phyloP scores from a whole-genome alignment of 2,888 invertebrate species.

The Rosalia funebris region DNA sequence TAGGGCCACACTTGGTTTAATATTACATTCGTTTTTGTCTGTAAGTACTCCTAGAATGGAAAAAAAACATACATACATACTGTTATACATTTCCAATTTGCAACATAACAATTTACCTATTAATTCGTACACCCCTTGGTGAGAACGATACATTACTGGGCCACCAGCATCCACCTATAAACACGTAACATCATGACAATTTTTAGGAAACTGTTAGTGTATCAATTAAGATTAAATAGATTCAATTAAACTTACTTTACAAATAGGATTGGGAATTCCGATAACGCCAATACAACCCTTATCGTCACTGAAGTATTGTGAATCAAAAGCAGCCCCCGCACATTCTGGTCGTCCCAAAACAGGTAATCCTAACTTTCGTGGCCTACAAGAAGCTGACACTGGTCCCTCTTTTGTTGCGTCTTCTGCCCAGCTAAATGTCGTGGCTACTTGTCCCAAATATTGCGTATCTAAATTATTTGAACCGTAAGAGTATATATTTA shows the following conservation, averaged over 20 bases:
- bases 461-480: slow-evolving; percentile 58
- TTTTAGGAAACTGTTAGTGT: no score
- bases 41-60: slow-evolving; percentile 65
- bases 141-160: slow-evolving; percentile 67
- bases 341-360: slow-evolving; percentile 65
- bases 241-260: slow-evolving; percentile 64
- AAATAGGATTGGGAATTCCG: slow-evolving; percentile 65
- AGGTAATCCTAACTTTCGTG: slow-evolving; percentile 67
- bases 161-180: slow-evolving; percentile 68
- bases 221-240: no score
- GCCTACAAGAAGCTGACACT: slow-evolving; percentile 62
- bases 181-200: no score
- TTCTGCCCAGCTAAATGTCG: slow-evolving; percentile 64
- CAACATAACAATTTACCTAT: slow-evolving; percentile 66
- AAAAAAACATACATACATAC: background rate
- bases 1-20: slow-evolving; percentile 61
- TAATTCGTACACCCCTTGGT: slow-evolving; percentile 66
- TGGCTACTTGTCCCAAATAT: slow-evolving; percentile 67
- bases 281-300: slow-evolving; percentile 69
- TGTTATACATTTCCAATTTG: background rate
- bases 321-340: slow-evolving; percentile 57
- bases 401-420: slow-evolving; percentile 42
- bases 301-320: slow-evolving; percentile 62
- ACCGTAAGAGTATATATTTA: no score
- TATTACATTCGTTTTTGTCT: slow-evolving; percentile 65